A percentile compares a stretch with the other conserved stretches of the same genome.
Conservation (phyloP, 2,113 vertebrate genomes). For the Cepphus grylle region DNA sequence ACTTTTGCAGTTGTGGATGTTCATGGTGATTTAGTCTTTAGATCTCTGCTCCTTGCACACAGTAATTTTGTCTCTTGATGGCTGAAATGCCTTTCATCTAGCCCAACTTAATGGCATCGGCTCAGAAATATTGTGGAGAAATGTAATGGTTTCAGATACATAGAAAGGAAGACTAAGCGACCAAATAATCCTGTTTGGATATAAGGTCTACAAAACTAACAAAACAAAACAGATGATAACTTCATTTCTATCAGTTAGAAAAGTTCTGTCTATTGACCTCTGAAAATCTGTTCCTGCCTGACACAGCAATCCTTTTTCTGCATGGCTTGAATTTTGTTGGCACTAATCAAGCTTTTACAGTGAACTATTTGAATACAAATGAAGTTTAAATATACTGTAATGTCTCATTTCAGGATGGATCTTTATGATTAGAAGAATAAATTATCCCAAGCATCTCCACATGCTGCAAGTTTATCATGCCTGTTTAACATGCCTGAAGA, state of each 20-base stretch:
- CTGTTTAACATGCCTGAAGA: slow-evolving; percentile 34
- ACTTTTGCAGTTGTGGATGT: neutral
- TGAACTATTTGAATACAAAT: slow-evolving; percentile 51
- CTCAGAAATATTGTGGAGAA: neutral
- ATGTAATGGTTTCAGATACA: neutral
- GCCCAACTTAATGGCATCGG: neutral
- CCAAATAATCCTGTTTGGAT: neutral
- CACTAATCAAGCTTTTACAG: slow-evolving; percentile 60
- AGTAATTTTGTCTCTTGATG: neutral
- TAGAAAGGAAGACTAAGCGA: neutral
- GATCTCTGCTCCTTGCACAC: neutral
- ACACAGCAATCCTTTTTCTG: neutral
- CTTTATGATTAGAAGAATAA: slow-evolving; percentile 65
- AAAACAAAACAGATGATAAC: neutral
- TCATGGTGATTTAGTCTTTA: neutral
- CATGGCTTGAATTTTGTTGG: slow-evolving; percentile 40
- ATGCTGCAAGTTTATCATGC: slow-evolving; percentile 45
- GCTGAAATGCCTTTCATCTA: neutral
- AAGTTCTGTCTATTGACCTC: slow-evolving; percentile 1
- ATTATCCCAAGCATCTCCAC: slow-evolving; percentile 34
- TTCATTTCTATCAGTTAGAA: neutral
- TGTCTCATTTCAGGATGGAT: slow-evolving; percentile 55
- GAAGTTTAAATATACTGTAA: slow-evolving; percentile 51
- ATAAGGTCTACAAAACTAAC: neutral
- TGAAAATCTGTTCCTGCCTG: neutral